Conservation (phyloP, 2,797 vertebrate genomes). For the Macropodus opercularis region DNA sequence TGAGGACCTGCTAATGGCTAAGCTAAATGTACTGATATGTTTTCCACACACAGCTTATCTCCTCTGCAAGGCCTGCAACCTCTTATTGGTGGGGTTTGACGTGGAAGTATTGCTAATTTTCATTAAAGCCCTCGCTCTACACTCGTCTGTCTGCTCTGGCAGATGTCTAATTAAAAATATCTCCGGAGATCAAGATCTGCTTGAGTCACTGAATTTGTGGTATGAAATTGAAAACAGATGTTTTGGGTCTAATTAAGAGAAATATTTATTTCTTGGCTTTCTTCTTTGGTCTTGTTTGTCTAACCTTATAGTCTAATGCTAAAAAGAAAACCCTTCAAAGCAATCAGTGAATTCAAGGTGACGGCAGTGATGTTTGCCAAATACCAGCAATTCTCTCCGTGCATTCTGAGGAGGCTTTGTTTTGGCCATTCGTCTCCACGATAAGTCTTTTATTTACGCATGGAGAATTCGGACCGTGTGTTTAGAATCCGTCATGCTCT, state of each 20-base stretch:
- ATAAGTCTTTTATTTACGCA: constrained; percentile 56
- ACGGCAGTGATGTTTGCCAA: constrained; percentile 1
- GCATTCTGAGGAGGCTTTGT: constrained; percentile 29
- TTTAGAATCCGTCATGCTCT: constrained; percentile 74
- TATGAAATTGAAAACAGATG: constrained; percentile 57
- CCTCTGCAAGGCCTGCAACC: constrained; percentile 66
- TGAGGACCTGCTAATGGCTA: constrained; percentile 25
- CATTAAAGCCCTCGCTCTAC: constrained; percentile 63
- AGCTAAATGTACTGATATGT: constrained; percentile 52
- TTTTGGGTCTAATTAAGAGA: constrained; percentile 42
- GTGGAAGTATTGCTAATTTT: constrained; percentile 61
- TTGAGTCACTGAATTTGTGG: constrained; percentile 21
- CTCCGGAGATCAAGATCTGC: constrained; percentile 41
- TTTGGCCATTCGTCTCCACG: constrained; percentile 50
- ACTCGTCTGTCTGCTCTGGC: constrained; percentile 37
- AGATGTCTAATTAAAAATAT: constrained; percentile 51
- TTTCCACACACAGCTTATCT: constrained; percentile 64
- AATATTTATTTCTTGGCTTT: constrained; percentile 34
- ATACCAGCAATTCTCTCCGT: constrained; percentile 4
- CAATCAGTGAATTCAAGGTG: constrained; percentile 8
- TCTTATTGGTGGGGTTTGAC: constrained; percentile 52
- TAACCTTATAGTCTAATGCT: constrained; percentile 24
- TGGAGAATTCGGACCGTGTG: constrained; percentile 62
- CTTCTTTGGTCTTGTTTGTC: constrained; percentile 29
- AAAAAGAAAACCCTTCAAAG: constrained; percentile 34